phyloP scores from a whole-genome alignment of 2,113 vertebrate genomes.

The Struthio camelus region DNA sequence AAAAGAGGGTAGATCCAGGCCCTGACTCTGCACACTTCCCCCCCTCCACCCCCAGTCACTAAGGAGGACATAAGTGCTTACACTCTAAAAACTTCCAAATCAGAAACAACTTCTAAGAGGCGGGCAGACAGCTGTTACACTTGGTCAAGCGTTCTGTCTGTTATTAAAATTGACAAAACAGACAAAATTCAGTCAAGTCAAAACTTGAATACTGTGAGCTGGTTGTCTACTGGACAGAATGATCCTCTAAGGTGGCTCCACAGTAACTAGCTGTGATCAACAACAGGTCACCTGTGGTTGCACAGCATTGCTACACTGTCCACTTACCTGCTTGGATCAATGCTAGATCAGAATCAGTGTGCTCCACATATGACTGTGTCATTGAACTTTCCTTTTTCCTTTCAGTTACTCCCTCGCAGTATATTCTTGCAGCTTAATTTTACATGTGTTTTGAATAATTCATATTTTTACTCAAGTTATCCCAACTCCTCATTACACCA shows the following conservation, averaged over 20 bases:
- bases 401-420: background rate
- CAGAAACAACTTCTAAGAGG: background rate
- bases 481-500: background rate
- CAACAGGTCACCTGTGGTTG: background rate
- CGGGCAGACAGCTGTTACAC: background rate
- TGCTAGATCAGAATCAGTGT: background rate
- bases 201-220: background rate
- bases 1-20: background rate
- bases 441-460: background rate
- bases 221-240: background rate
- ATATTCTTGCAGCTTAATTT: background rate
- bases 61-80: background rate
- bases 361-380: background rate
- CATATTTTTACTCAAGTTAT: background rate
- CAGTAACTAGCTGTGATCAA: background rate
- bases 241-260: background rate
- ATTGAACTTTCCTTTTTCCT: background rate
- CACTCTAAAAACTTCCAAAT: background rate
- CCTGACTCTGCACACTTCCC: background rate
- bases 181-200: background rate
- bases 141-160: background rate
- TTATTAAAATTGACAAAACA: background rate
- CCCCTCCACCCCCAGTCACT: background rate
- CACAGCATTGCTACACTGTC: background rate
- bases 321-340: background rate